Evolutionary conservation across 2,113 vertebrate genomes (phyloP), one percentile per base, ranked within the genome.

Genomic region (Cyprinus carpio): DNA sequence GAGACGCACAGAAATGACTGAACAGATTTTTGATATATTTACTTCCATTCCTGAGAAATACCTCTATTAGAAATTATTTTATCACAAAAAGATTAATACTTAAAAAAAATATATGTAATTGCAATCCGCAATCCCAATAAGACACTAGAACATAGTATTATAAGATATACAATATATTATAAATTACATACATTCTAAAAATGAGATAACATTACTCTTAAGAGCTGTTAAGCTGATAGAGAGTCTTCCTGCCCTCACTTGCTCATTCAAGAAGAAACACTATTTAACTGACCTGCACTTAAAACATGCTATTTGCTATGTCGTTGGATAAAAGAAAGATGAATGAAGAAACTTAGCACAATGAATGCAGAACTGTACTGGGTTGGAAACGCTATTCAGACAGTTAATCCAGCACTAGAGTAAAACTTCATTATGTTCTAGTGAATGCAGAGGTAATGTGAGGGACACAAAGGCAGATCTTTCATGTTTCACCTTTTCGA

Each of bases 101-200:
- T 16, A 6, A 54, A 54, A 54, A n/a, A 49, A 49, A 54, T 18
- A 18, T 54, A 18, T 54, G 51, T 10, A 23, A 60, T 9, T 60
- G 56, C 56, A 60, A n/a, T n/a, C 6, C 60, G n/a, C n/a, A n/a
- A 27, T 64, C 10, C 11, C 25, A 25, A 25, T 25, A 62, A 27
- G 12, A n/a, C 8, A 60, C 23, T 3, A n/a, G 10, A 54, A 20
- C 51, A 20, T 54, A 20, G 9, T 67, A 34, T 34, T 18, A 18
- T 46, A 34, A 18, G 67, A 75, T 34, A 13, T 74, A 72, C 25
- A 3, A 49, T 71, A 40, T 64, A 81, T 81, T 84, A 72, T 12
- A 60, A 37, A 16, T 37, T 0, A 67, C 0, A 34, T 16, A 34
- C 64, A 69, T 34, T 34, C 34, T 75, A 23, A 82, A 72, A 4